phyloP scores from a whole-genome alignment of 2,113 vertebrate genomes.

The Bos javanicus region DNA sequence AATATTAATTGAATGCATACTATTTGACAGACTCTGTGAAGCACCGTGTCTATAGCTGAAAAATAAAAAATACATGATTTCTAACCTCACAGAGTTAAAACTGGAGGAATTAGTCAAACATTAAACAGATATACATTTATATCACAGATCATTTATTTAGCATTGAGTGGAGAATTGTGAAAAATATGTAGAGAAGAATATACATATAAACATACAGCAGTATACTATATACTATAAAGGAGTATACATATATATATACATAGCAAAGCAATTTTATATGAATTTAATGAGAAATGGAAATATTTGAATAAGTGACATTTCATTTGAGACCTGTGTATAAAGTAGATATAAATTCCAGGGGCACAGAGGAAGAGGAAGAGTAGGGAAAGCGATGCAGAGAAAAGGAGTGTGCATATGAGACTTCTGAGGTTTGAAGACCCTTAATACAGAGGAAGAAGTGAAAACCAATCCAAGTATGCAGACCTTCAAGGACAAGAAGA shows the following conservation, averaged over 20 bases:
- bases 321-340: neutral
- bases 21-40: neutral
- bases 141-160: neutral
- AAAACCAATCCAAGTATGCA: neutral
- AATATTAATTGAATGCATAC: neutral
- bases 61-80: neutral
- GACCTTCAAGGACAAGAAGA: neutral
- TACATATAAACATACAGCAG: neutral
- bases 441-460: neutral
- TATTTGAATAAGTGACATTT: neutral
- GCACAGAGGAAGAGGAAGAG: neutral
- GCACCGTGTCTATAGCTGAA: neutral
- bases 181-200: neutral
- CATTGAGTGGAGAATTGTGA: neutral
- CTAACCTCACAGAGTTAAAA: neutral
- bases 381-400: neutral
- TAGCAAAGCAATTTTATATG: neutral
- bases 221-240: neutral
- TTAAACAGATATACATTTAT: neutral
- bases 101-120: neutral
- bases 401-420: neutral
- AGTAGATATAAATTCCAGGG: neutral
- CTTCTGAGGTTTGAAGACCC: neutral
- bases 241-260: neutral
- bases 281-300: neutral